Evolutionary conservation across 2,113 vertebrate species (phyloP), one percentile per base, ranked within the genome.

Genomic region (Polypterus bichir): DNA sequence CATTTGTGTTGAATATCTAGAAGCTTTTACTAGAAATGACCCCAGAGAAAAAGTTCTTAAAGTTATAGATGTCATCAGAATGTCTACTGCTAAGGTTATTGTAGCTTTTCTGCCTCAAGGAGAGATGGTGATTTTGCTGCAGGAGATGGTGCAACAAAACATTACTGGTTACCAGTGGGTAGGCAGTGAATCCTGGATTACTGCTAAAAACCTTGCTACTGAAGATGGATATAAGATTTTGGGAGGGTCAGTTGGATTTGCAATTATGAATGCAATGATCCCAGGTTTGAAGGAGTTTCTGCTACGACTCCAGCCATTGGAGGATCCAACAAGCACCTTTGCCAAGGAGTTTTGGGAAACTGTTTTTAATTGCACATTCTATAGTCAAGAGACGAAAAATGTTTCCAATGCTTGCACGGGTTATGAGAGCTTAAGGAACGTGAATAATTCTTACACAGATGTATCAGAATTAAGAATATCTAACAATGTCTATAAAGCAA

Each of bases 161-260:
- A 27, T 65, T 5, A 65, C 49, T 65, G 63, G 48, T 5, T n/a
- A 48, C n/a, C 49, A 59, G n/a, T 65, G 57, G 48, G 9, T 54
- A 3, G 63, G 63, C 47, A 60, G 49, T 48, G 59, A 59, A 47
- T 51, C 45, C 5, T 68, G 62, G 62, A 68, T 68, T 4, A 68
- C 62, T 4, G 44, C 52, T 10, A 52, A 52, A 10, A 44, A 54
- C 4, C 54, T 66, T 4, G 60, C 48, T 10, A 11, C 51, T 8
- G 51, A 7, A 47, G 64, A 54, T 44, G 27, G 58, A 46, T 27
- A 54, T 49, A 47, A 9, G 5, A 6, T 48, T 47, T 7, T 65
- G 49, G 49, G 46, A 5, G 64, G 64, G 49, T 52, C 64, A 54
- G 54, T 65, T 45, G 64, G 64, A 6, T 65, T 65, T 9, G 64